These are phyloP conservation scores for Theonella swinhoei DNA, from an alignment of 37 sponge, comb jelly and placozoan genomes.

Conservation along the genomic window DNA sequence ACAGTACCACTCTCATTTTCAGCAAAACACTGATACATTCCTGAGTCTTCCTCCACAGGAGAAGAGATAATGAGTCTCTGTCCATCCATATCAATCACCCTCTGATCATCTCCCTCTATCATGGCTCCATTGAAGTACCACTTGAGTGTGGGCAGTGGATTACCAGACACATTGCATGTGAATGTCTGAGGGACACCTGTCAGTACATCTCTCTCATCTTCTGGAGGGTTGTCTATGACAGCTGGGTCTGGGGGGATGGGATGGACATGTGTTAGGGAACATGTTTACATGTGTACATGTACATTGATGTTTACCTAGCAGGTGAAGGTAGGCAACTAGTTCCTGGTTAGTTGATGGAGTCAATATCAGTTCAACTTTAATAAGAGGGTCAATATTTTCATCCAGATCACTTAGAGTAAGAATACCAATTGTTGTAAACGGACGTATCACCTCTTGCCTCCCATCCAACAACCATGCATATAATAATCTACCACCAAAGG, in stretches of 20 bases:
- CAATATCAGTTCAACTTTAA: too few relatives aligned
- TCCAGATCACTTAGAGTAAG: too few relatives aligned
- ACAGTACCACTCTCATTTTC: constrained; percentile 9
- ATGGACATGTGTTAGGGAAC: background rate
- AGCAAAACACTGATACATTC: constrained; percentile 71
- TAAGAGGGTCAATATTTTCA: too few relatives aligned
- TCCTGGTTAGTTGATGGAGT: too few relatives aligned
- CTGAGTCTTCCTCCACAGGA: constrained; percentile 10
- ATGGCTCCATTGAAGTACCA: constrained; percentile 55
- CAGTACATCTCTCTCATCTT: background rate
- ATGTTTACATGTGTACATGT: too few relatives aligned
- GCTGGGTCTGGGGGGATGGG: constrained; percentile 32
- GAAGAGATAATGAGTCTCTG: constrained; percentile 4
- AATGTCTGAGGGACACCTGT: background rate
- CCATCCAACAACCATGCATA: too few relatives aligned
- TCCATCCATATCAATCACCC: background rate
- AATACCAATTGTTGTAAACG: too few relatives aligned
- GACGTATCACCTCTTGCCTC: too few relatives aligned
- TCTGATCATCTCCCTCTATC: background rate
- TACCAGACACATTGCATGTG: constrained; percentile 34
- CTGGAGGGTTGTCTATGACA: background rate
- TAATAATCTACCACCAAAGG: too few relatives aligned
- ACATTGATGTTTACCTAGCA: too few relatives aligned
- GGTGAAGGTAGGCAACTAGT: too few relatives aligned
- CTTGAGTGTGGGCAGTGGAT: constrained; percentile 6